Base-by-base conservation (phyloP, 2,888 invertebrate species). In the Drosophila mercatorum region DNA sequence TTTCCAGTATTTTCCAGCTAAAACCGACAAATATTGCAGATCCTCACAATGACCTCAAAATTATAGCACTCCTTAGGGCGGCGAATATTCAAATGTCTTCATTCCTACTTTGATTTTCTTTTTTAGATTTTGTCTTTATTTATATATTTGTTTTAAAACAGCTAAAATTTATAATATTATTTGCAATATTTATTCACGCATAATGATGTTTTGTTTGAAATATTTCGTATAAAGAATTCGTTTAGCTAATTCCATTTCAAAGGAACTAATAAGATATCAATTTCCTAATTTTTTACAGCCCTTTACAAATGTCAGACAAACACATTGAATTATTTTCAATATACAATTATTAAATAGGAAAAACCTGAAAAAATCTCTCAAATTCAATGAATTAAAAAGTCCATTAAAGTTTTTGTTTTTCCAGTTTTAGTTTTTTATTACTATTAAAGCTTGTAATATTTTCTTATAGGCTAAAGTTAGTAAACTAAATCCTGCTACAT, bases 371-470 rank as follows among this genome's bases (percentile, higher is more conserved):
- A n/a, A 22, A 5, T 8, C 11, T 6, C 2, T 57, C 3, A 41
- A 26, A 26, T 49, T 36, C 5, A 5, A 49, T 7, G 7, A 26
- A 34, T 17, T 17, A 44, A 65, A 43, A 38, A 49, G 5, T 31
- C 14, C 3, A 26, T 49, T 11, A 6, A 14, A 7, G 2, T 40
- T 55, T 63, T 46, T 41, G 22, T 76, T 74, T 51, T 53, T 34
- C 12, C 46, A 64, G 67, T 71, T 64, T 61, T 62, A 68, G 65
- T 76, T 75, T 75, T 76, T 76, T 72, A 80, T 64, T 76, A 68
- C 76, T 79, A 78, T 73, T 79, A 79, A 78, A 79, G 79, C 79
- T 76, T 63, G 14, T 55, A 61, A 46, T 74, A 5, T 52, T 63
- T 47, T 51, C 63, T 71, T 78, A 63, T 47, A n/a, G 5, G 5